Percentiles rank a stretch among this genome's conserved stretches.
Evolutionary conservation across 1,140 invertebrate species (phyloP).

Genomic region (Drosophila ohnishii): DNA sequence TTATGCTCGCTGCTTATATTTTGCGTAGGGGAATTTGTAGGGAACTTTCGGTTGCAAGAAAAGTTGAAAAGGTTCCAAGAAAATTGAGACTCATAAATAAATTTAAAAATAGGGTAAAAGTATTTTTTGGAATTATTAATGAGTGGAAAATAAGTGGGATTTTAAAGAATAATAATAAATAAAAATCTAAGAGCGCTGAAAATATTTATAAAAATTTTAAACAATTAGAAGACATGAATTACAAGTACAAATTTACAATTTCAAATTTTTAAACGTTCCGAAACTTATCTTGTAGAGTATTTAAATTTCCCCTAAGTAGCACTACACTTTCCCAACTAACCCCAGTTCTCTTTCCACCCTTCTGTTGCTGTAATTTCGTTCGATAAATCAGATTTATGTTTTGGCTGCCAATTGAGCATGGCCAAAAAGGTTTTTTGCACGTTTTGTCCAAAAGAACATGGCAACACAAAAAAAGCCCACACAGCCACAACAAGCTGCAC

Average conservation of each 20-base stretch:
- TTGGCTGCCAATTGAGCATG: conserved; percentile 13
- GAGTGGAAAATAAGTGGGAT: too few relatives aligned
- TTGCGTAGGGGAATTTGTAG: not conserved
- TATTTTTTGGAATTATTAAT: too few relatives aligned
- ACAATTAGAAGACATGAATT: not conserved
- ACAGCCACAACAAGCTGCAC: conserved; percentile 8
- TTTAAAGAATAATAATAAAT: not conserved
- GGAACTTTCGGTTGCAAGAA: not conserved
- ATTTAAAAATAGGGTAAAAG: too few relatives aligned
- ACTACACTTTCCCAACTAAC: not conserved
- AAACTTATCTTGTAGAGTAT: conserved; percentile 5
- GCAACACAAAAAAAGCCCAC: conserved; percentile 7
- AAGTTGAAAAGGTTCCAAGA: not conserved
- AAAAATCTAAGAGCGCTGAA: not conserved
- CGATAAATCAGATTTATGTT: conserved; percentile 66
- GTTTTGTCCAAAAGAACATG: conserved; percentile 27
- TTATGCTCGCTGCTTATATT: conserved; percentile 29
- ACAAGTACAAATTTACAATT: not conserved
- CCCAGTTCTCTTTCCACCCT: conserved; percentile 2
- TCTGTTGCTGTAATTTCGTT: conserved; percentile 42
- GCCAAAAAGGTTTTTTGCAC: conserved; percentile 21
- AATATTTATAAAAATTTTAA: too few relatives aligned
- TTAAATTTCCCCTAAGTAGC: not conserved
- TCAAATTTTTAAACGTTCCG: not conserved
- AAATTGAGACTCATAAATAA: not conserved